phyloP scores from a whole-genome alignment of 2,888 invertebrate genomes.

The Cephalotes varians region DNA sequence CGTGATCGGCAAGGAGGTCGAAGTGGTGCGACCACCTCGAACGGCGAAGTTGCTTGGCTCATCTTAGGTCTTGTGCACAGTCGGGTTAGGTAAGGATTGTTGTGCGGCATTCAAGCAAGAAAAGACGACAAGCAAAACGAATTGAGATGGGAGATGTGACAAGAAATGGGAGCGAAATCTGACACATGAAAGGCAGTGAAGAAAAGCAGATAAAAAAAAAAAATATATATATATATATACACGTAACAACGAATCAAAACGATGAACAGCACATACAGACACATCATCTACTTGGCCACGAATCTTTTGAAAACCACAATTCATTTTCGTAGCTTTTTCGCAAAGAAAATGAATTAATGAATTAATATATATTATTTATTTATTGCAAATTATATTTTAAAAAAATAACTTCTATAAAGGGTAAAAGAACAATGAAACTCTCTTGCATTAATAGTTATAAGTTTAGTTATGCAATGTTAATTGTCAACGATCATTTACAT shows the following conservation, averaged over 20 bases:
- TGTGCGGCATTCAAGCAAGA: constrained; percentile 51
- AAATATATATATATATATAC: too few relatives aligned
- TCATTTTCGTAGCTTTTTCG: neutral
- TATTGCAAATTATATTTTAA: neutral
- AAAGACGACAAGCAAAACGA: constrained; percentile 56
- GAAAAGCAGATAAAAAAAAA: constrained; percentile 37
- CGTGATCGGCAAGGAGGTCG: constrained; percentile 63
- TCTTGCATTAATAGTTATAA: neutral
- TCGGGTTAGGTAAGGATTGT: constrained; percentile 66
- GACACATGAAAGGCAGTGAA: constrained; percentile 63
- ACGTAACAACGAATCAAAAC: constrained; percentile 35
- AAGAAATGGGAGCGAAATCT: constrained; percentile 51
- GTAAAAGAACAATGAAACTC: too few relatives aligned
- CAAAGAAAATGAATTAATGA: neutral
- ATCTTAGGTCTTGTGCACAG: constrained; percentile 59
- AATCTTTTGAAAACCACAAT: neutral
- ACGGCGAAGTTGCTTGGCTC: constrained; percentile 68
- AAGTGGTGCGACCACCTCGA: constrained; percentile 70
- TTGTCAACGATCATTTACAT: neutral
- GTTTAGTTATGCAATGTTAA: neutral
- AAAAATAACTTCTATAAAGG: neutral
- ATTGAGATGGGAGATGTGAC: constrained; percentile 56
- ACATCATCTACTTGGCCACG: neutral
- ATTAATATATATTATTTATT: neutral
- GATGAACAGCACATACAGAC: constrained; percentile 17